Conservation (phyloP, 2,888 invertebrate genomes). For the Mythimna loreyi region DNA sequence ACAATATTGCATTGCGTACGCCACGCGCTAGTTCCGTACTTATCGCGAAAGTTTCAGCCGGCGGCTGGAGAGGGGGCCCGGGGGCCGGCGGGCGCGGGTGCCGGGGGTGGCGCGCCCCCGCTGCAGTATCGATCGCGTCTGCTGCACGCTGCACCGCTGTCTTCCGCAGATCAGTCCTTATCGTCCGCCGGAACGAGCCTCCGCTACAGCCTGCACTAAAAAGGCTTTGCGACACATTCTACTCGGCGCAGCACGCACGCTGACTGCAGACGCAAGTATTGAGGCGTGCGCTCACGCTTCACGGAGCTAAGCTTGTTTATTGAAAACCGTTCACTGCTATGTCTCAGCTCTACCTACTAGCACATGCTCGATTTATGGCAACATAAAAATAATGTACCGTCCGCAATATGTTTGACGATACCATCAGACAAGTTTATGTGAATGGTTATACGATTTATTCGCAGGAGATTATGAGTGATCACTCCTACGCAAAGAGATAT, state of each 20-base stretch:
- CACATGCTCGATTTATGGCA: slow-evolving; percentile 67
- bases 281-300: slow-evolving; percentile 77
- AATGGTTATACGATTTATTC: slow-evolving; percentile 27
- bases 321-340: slow-evolving; percentile 75
- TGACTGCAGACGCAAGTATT: slow-evolving; percentile 70
- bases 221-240: slow-evolving; percentile 81
- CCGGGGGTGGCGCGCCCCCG: slow-evolving; percentile 69
- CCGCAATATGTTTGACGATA: slow-evolving; percentile 57
- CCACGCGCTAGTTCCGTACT: slow-evolving; percentile 90
- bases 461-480: slow-evolving; percentile 40
- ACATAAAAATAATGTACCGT: slow-evolving; percentile 68
- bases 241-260: slow-evolving; percentile 75
- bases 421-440: slow-evolving; percentile 50
- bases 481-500: not conserved
- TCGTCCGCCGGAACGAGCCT: slow-evolving; percentile 85
- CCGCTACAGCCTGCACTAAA: slow-evolving; percentile 76
- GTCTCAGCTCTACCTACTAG: slow-evolving; percentile 65
- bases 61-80: slow-evolving; percentile 70
- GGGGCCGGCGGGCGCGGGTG: slow-evolving; percentile 58
- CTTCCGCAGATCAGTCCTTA: slow-evolving; percentile 90
- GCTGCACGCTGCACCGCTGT: slow-evolving; percentile 88
- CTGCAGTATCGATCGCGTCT: slow-evolving; percentile 90
- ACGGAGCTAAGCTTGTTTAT: slow-evolving; percentile 79
- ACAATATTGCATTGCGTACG: slow-evolving; percentile 91
- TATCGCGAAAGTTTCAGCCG: slow-evolving; percentile 90